phyloP scores from a whole-genome alignment of 1,140 invertebrate species.

The Conus betulinus region DNA sequence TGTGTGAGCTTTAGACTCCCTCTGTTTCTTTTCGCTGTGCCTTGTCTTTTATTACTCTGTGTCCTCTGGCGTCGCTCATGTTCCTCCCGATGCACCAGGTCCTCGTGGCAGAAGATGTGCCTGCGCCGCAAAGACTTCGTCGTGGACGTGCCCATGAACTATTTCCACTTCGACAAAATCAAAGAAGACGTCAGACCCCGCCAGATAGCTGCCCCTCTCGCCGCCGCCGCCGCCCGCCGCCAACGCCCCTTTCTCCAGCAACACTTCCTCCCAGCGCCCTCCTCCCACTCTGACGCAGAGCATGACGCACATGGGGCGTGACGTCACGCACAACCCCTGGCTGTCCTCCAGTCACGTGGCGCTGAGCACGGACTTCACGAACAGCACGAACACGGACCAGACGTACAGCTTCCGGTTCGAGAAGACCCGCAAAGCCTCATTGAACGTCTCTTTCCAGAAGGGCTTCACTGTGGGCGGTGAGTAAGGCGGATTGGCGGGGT shows the following conservation, averaged over 20 bases:
- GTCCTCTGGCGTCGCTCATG: not conserved
- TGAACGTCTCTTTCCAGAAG: constrained; percentile 45
- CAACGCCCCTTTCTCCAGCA: not conserved
- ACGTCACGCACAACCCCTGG: not conserved
- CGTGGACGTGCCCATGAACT: constrained; percentile 52
- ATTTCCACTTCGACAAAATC: constrained; percentile 48
- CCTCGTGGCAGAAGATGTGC: constrained; percentile 31
- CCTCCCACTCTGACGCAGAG: not conserved
- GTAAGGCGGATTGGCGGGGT: no score
- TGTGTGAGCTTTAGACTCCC: not conserved
- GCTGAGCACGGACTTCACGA: constrained; percentile 45
- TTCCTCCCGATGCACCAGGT: not conserved
- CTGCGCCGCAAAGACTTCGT: constrained; percentile 41
- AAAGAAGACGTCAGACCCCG: constrained; percentile 6
- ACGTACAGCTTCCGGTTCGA: constrained; percentile 51
- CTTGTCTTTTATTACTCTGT: not conserved
- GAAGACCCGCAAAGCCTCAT: constrained; percentile 38
- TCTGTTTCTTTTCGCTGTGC: no score
- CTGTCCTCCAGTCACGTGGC: constrained; percentile 22
- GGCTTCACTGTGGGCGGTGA: constrained; percentile 48
- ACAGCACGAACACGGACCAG: constrained; percentile 44
- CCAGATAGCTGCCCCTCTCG: not conserved
- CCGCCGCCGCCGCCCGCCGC: not conserved
- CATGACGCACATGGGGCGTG: constrained; percentile 12
- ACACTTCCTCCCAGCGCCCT: not conserved